Evolutionary conservation across 2,113 vertebrate genomes (phyloP).

Genomic region (Ochotona curzoniae): DNA sequence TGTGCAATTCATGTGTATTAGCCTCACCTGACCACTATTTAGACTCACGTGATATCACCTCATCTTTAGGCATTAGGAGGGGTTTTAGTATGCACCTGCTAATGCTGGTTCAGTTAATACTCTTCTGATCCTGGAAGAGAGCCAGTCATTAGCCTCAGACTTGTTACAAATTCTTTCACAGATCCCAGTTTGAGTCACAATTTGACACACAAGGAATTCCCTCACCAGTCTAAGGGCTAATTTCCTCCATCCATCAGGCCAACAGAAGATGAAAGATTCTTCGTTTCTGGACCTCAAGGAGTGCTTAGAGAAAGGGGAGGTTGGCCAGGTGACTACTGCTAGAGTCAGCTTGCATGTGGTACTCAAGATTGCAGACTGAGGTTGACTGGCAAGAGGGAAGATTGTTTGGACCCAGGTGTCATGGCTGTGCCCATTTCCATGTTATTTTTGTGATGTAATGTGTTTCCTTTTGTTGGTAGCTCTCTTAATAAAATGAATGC

Average conservation of each 20-base stretch:
- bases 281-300: constrained; percentile 25
- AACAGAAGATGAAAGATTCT: constrained; percentile 31
- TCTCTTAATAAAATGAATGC: constrained; percentile 68
- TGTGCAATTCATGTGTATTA: not conserved
- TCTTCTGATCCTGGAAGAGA: constrained; percentile 23
- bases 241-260: constrained; percentile 38
- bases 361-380: not conserved
- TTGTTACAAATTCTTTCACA: constrained; percentile 34
- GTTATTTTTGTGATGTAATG: constrained; percentile 45
- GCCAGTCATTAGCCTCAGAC: not conserved
- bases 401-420: not conserved
- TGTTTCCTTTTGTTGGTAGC: constrained; percentile 60
- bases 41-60: constrained; percentile 7
- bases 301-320: not conserved
- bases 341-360: not conserved
- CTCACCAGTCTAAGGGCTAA: not conserved
- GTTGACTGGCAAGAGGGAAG: not conserved
- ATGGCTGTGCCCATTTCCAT: not conserved
- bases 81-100: constrained; percentile 5
- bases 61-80: not conserved
- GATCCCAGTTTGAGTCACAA: constrained; percentile 59
- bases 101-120: not conserved
- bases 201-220: not conserved
- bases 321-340: not conserved
- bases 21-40: not conserved